These are phyloP conservation scores for Anniella stebbinsi DNA, from an alignment of 2,797 vertebrate species.

Conservation along the genomic window DNA sequence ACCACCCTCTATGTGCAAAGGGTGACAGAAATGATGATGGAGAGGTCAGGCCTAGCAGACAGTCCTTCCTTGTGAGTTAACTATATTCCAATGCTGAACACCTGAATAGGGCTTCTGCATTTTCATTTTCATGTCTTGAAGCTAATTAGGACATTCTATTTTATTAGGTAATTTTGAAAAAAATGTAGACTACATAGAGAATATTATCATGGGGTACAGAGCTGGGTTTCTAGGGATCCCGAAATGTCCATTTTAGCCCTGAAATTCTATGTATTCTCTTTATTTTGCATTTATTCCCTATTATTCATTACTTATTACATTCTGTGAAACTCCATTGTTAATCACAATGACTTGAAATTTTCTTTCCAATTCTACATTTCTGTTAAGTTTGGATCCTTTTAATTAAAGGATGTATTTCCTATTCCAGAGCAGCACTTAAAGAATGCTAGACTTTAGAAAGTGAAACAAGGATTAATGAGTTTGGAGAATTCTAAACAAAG, in stretches of 20 bases:
- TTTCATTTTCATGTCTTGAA: not conserved
- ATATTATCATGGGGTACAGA: not conserved
- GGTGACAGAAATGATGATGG: too few relatives aligned
- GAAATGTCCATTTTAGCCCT: not conserved
- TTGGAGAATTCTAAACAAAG: constrained; percentile 28
- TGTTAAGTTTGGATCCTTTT: constrained; percentile 40
- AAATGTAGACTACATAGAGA: not conserved
- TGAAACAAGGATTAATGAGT: constrained; percentile 16
- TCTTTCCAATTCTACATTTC: constrained; percentile 52
- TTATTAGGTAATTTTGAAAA: not conserved
- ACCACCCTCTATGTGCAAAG: too few relatives aligned
- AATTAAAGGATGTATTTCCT: constrained; percentile 39
- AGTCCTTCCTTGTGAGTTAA: too few relatives aligned
- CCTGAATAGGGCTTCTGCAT: too few relatives aligned
- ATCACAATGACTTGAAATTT: constrained; percentile 40
- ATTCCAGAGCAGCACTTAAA: constrained; percentile 44
- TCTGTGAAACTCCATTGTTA: constrained; percentile 35
- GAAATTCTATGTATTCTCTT: constrained; percentile 24
- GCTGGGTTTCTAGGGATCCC: not conserved
- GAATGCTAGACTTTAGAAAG: constrained; percentile 36
- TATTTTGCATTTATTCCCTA: constrained; percentile 1
- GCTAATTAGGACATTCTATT: not conserved
- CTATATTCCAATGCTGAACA: too few relatives aligned
- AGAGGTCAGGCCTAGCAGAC: too few relatives aligned
- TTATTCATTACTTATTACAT: constrained; percentile 18